Evolutionary conservation across 2,113 vertebrate species (phyloP).

Genomic region (Parotia lawesii): DNA sequence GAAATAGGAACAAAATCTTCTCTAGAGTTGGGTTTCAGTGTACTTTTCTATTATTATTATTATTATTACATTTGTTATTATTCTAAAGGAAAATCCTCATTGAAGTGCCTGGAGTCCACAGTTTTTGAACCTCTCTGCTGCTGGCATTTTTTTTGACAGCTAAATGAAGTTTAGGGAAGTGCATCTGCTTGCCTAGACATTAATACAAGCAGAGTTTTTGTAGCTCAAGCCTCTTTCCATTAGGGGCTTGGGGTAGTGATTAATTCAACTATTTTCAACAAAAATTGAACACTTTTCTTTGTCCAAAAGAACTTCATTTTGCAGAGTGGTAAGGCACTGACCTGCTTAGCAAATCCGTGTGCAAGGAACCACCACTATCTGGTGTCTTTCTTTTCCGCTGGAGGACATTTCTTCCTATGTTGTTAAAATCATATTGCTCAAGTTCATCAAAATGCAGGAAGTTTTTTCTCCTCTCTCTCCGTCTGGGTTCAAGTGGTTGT

Average conservation of each 20-base stretch:
- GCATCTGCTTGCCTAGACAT: neutral
- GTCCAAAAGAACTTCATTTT: neutral
- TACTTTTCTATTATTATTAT: neutral
- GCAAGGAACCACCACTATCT: neutral
- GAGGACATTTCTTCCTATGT: neutral
- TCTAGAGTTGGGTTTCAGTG: neutral
- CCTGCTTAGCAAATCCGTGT: neutral
- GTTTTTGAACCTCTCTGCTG: slow-evolving; percentile 1
- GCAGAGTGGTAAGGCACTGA: neutral
- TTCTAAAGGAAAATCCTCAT: neutral
- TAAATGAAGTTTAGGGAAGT: neutral
- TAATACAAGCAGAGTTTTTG: slow-evolving; percentile 38
- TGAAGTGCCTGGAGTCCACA: neutral
- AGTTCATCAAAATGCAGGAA: neutral
- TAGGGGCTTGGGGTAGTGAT: neutral
- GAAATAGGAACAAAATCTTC: slow-evolving; percentile 22
- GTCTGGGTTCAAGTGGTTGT: neutral
- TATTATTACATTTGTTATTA: neutral
- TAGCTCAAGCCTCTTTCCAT: neutral
- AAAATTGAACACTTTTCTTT: slow-evolving; percentile 8
- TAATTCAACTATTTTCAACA: slow-evolving; percentile 26
- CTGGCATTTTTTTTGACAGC: neutral
- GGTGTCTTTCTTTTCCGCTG: neutral
- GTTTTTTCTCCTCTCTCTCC: neutral
- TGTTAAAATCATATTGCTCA: neutral